Base-by-base conservation (phyloP, 1,140 invertebrate species). In the Telenomus remus region DNA sequence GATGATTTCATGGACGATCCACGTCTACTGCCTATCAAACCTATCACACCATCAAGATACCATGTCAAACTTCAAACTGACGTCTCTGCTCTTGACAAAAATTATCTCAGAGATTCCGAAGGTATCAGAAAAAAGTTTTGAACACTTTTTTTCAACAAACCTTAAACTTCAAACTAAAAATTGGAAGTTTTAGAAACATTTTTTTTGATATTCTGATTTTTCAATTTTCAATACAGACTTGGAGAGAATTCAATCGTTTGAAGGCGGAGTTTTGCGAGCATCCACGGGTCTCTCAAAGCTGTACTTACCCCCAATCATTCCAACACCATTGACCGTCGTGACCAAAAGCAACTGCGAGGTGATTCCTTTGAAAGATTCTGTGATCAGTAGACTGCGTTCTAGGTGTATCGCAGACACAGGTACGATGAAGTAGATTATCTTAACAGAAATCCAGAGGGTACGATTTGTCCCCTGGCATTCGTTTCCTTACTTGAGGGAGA, bases 391-490 rank as follows among this genome's bases (percentile, higher is more conserved):
- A 0, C 76, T 91, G 6, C 80, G 84, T n/a, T 88, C 89, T 0
- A 85, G 89, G 0, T 89, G 90, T 69, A 83, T 92, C 4, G 90
- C 91, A 3, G 95, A 96, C 84, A 81, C 92, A 64, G 91, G 85
- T 51, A 55, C 1, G 9, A 39, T 39, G 3, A 11, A n/a, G n/a
- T 9, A 3, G n/a, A 39, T 39, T 11, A 39, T 11, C n/a, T 35
- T 35, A 35, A 6, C 10, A 5, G 34, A 35, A 35, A 35, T 35
- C 34, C 10, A 6, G 5, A 35, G n/a, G 5, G 5, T 35, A 35
- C 34, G 5, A 35, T 35, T 35, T 10, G 10, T 6, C 10, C 34
- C 5, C 34, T 35, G 34, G 5, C 10, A 35, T 35, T 35, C 34
- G n/a, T 27, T 27, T 27, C 2, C 19, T 3, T 3, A 27, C 6